phyloP scores from a whole-genome alignment of 2,888 invertebrate species.

The Drosophila anomalata region DNA sequence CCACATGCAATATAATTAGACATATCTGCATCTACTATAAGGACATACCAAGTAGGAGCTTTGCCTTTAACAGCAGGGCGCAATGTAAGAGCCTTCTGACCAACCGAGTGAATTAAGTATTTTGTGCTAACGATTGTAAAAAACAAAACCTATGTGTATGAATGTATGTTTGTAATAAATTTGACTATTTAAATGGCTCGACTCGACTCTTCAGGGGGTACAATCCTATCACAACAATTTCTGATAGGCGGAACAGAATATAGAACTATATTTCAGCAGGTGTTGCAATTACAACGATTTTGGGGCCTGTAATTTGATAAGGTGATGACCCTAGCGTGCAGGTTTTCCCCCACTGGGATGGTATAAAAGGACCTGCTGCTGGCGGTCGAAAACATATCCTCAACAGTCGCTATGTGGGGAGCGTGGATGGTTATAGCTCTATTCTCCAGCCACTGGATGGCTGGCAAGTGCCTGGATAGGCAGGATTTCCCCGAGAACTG shows the following conservation, averaged over 20 bases:
- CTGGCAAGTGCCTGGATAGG: background rate
- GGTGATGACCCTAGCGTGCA: constrained; percentile 45
- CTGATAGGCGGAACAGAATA: constrained; percentile 1
- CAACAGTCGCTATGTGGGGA: constrained; percentile 19
- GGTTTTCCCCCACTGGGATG: background rate
- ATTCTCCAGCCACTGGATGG: background rate
- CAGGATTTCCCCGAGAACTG: constrained; percentile 16
- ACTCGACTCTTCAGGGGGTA: background rate
- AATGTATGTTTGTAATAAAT: constrained; percentile 36
- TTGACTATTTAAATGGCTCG: constrained; percentile 13
- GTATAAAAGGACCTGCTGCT: constrained; percentile 13
- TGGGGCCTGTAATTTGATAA: constrained; percentile 27
- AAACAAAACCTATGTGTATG: constrained; percentile 23
- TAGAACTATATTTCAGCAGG: constrained; percentile 15
- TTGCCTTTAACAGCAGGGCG: constrained; percentile 7
- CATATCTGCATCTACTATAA: constrained; percentile 19
- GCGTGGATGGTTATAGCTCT: constrained; percentile 23
- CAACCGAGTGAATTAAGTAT: constrained; percentile 45
- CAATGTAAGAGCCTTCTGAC: constrained; percentile 10
- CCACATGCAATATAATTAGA: constrained; percentile 41
- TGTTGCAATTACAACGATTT: constrained; percentile 29
- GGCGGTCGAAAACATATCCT: background rate
- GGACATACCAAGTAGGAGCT: constrained; percentile 6
- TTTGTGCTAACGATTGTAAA: constrained; percentile 39
- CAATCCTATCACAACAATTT: background rate